A percentile compares a stretch with the other conserved stretches of the same genome.
Conservation (phyloP, 2,113 vertebrate genomes). For the Pseudorectes ferrugineus region DNA sequence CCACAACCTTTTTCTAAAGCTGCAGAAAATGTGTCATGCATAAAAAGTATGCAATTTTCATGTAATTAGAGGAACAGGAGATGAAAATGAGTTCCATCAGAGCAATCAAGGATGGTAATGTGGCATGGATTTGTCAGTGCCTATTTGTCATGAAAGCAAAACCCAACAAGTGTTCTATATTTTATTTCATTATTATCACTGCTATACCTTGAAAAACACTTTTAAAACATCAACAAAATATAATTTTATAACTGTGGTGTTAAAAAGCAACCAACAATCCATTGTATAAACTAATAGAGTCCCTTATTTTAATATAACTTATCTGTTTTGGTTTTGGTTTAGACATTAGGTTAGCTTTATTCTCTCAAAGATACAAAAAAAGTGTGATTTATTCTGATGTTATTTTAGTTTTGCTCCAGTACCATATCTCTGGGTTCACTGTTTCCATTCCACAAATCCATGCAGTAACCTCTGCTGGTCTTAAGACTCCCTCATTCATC, state of each 20-base stretch:
- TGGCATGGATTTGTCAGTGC: constrained; percentile 75
- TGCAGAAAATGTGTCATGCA: constrained; percentile 78
- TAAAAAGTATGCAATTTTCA: constrained; percentile 82
- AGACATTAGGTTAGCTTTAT: not conserved
- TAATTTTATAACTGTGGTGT: not conserved
- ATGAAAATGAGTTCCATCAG: constrained; percentile 82
- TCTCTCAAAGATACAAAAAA: not conserved
- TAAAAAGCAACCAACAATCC: not conserved
- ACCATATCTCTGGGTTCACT: not conserved
- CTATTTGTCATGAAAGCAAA: constrained; percentile 77
- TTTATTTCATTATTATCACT: constrained; percentile 62
- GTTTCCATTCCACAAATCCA: not conserved
- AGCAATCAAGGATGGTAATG: constrained; percentile 81
- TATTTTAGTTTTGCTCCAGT: not conserved
- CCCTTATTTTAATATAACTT: not conserved
- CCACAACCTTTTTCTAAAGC: constrained; percentile 77
- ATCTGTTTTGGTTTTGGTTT: rapidly evolving
- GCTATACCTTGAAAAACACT: not conserved
- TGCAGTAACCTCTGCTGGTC: not conserved
- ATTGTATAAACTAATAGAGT: not conserved
- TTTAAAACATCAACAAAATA: not conserved
- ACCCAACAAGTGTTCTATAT: constrained; percentile 67
- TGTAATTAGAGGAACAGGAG: constrained; percentile 81
- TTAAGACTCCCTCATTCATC: not conserved
- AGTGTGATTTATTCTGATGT: not conserved